Evolutionary conservation across 2,888 invertebrate species (phyloP).

Genomic region (Aromia moschata): DNA sequence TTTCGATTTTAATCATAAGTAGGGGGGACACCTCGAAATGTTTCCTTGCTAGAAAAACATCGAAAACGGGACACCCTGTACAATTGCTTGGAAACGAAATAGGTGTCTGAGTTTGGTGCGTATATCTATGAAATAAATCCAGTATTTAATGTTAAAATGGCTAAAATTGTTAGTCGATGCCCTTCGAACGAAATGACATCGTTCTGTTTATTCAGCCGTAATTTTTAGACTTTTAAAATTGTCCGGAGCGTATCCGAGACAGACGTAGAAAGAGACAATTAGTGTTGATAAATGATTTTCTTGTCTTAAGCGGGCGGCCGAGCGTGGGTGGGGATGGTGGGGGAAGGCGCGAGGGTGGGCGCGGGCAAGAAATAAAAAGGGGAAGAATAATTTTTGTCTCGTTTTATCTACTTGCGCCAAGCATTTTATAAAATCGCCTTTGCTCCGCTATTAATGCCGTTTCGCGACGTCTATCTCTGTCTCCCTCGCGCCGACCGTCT

Average conservation of each 20-base stretch:
- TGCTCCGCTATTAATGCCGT: conserved; percentile 52
- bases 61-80: too few relatives aligned
- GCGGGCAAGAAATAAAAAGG: conserved; percentile 55
- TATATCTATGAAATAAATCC: too few relatives aligned
- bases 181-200: too few relatives aligned
- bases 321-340: conserved; percentile 24
- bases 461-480: conserved; percentile 49
- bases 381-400: conserved; percentile 60
- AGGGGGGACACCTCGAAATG: too few relatives aligned
- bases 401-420: conserved; percentile 59
- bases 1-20: too few relatives aligned
- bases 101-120: too few relatives aligned
- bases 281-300: conserved; percentile 60
- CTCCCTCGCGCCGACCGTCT: too few relatives aligned
- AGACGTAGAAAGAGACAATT: conserved; percentile 59
- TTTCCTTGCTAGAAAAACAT: too few relatives aligned
- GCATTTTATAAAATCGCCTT: conserved; percentile 60
- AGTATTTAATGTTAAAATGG: too few relatives aligned
- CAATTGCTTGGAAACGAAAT: too few relatives aligned
- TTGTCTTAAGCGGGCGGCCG: conserved; percentile 47
- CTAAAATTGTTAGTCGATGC: too few relatives aligned
- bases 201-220: conserved; percentile 1
- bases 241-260: conserved; percentile 45
- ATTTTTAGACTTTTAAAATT: conserved; percentile 32
- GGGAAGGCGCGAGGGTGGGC: conserved; percentile 38